Conservation (phyloP, 2,113 vertebrate species). For the Coptodon rendalli region DNA sequence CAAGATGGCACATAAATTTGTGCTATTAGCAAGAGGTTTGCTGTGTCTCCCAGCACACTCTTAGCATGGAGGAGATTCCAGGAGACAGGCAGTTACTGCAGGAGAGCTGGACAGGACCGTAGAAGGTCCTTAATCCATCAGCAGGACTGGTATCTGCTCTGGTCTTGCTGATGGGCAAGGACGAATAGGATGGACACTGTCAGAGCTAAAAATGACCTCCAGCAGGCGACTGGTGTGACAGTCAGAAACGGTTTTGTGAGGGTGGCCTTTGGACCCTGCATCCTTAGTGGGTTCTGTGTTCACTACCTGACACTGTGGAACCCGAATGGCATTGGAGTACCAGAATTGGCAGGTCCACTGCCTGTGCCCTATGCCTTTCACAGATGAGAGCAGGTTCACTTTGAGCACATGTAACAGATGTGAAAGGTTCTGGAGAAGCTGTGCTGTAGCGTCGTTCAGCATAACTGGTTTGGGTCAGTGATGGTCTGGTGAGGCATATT, state of each 20-base stretch:
- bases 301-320: not conserved
- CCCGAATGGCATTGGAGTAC: not conserved
- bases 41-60: not conserved
- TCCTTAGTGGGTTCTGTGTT: not conserved
- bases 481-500: not conserved
- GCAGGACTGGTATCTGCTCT: not conserved
- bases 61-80: not conserved
- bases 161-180: not conserved
- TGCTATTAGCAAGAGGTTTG: not conserved
- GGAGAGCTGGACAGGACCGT: not conserved
- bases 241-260: not conserved
- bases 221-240: not conserved
- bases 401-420: not conserved
- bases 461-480: not conserved
- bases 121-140: not conserved
- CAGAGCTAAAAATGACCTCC: not conserved
- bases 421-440: not conserved
- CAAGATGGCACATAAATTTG: not conserved
- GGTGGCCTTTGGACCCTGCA: not conserved
- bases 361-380: not conserved
- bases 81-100: not conserved
- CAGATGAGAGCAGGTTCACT: not conserved
- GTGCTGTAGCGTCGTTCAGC: not conserved
- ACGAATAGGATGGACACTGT: not conserved
- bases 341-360: not conserved